Conservation (phyloP, 2,888 invertebrate species). For the Nomada fabriciana region DNA sequence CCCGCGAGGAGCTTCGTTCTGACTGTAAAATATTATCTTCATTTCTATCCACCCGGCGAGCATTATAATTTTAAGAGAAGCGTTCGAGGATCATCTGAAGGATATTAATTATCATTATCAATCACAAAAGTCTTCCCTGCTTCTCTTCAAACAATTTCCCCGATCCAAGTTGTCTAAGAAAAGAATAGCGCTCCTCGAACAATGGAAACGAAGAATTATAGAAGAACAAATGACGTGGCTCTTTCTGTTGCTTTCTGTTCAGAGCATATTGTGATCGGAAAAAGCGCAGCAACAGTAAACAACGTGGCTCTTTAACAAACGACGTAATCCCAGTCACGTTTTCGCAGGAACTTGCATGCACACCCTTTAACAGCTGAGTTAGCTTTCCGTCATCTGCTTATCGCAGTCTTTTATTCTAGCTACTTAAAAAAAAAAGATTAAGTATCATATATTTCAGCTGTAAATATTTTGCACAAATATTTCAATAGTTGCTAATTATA, state of each 20-base stretch:
- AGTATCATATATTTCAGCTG: too few relatives aligned
- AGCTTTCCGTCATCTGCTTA: too few relatives aligned
- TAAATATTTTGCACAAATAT: too few relatives aligned
- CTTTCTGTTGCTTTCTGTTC: neutral
- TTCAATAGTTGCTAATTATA: too few relatives aligned
- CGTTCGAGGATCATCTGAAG: neutral
- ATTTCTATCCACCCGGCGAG: too few relatives aligned
- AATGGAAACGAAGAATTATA: neutral
- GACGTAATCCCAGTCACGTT: neutral
- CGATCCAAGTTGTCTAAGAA: neutral
- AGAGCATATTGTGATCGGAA: neutral
- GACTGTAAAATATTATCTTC: neutral
- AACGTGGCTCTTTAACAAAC: neutral
- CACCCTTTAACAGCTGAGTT: too few relatives aligned
- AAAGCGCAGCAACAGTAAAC: neutral
- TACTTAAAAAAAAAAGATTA: too few relatives aligned
- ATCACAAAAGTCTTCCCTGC: neutral
- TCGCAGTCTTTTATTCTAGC: too few relatives aligned
- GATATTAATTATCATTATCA: constrained; percentile 4
- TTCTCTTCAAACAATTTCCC: neutral
- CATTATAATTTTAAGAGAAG: neutral
- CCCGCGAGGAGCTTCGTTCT: neutral
- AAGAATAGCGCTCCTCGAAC: neutral
- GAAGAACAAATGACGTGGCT: neutral
- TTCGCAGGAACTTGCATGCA: neutral